Percentiles rank a stretch among this genome's conserved stretches.
phyloP scores from a whole-genome alignment of 2,888 invertebrate species.

The Elegia similella region DNA sequence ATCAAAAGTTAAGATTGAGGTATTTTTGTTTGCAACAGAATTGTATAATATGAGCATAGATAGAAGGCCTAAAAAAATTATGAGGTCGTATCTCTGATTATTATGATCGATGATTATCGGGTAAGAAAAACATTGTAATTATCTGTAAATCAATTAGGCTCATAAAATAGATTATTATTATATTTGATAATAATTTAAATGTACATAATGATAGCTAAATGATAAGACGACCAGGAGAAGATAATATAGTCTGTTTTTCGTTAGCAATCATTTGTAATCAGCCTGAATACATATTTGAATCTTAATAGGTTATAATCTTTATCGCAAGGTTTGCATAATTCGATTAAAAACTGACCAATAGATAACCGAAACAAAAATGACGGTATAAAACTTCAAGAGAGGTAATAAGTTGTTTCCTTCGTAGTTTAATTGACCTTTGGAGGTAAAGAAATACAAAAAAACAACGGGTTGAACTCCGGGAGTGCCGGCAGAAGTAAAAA shows the following conservation, averaged over 20 bases:
- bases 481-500: too few species aligned
- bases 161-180: background rate
- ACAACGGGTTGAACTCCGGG: too few species aligned
- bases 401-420: background rate
- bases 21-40: too few species aligned
- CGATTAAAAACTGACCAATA: background rate
- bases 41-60: too few species aligned
- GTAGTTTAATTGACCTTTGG: too few species aligned
- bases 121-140: constrained; percentile 14
- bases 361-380: background rate
- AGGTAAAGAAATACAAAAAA: too few species aligned
- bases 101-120: background rate
- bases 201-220: constrained; percentile 20
- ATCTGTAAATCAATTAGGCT: background rate
- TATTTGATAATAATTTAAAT: constrained; percentile 5
- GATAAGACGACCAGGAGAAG: constrained; percentile 17
- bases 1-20: too few species aligned
- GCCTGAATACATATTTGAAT: constrained; percentile 20
- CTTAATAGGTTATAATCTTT: background rate
- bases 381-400: background rate
- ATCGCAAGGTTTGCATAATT: background rate
- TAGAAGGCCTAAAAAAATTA: too few species aligned
- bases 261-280: constrained; percentile 26
- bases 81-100: too few species aligned
- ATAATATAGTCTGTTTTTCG: constrained; percentile 22